Percentiles rank a stretch among this genome's conserved stretches.
These are phyloP conservation scores for Hesperia comma DNA, from an alignment of 2,888 invertebrate genomes.

Conservation along the genomic window DNA sequence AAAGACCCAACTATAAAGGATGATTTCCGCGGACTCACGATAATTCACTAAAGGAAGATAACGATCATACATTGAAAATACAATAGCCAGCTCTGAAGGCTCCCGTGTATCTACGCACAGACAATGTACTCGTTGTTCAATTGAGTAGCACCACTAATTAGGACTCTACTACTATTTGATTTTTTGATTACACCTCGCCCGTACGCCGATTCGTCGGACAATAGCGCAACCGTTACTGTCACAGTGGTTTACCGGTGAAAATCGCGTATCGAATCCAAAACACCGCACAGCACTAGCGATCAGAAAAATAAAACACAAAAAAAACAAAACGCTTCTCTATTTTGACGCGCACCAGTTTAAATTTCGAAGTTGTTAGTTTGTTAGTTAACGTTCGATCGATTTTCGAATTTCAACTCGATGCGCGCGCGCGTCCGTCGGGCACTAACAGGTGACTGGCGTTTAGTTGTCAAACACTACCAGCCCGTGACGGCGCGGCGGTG, in stretches of 20 bases:
- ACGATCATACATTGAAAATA: constrained; percentile 24
- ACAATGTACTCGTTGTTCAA: constrained; percentile 33
- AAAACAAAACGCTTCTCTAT: constrained; percentile 19
- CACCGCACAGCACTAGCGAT: constrained; percentile 51
- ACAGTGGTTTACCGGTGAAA: constrained; percentile 62
- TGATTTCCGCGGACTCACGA: constrained; percentile 17
- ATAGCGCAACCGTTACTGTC: constrained; percentile 54
- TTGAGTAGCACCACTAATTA: constrained; percentile 25
- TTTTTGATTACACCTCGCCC: constrained; percentile 24
- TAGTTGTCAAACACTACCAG: constrained; percentile 52
- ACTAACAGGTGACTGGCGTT: constrained; percentile 78
- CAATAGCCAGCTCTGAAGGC: constrained; percentile 25
- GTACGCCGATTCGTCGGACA: constrained; percentile 35
- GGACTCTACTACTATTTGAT: constrained; percentile 21
- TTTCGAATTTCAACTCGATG: constrained; percentile 53
- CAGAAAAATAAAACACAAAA: constrained; percentile 41
- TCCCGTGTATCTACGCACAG: constrained; percentile 1
- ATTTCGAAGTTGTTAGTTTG: constrained; percentile 59
- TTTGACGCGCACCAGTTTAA: constrained; percentile 48
- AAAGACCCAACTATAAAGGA: neutral
- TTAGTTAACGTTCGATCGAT: constrained; percentile 59
- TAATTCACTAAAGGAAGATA: constrained; percentile 30
- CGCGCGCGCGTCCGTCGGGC: constrained; percentile 71
- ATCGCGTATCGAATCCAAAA: constrained; percentile 63
- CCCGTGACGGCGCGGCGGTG: constrained; percentile 61